phyloP scores from a whole-genome alignment of 2,888 invertebrate genomes.

The Acanthacorydalis orientalis region DNA sequence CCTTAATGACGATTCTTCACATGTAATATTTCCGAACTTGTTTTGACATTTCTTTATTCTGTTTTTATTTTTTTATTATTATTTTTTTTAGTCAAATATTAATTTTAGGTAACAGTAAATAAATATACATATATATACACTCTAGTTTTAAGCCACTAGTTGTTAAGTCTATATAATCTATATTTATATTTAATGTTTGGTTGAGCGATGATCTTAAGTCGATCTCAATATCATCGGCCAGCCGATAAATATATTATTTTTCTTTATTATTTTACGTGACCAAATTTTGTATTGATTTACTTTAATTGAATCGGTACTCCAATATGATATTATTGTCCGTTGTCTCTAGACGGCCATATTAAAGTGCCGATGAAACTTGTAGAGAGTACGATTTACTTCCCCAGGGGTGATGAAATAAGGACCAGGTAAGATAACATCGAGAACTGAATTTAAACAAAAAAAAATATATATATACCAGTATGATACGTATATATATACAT shows the following conservation, averaged over 20 bases:
- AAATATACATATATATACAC: too few species aligned
- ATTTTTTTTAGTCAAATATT: too few species aligned
- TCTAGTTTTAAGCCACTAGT: too few species aligned
- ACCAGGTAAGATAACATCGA: not conserved
- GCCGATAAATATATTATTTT: not conserved
- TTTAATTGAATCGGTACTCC: slow-evolving; percentile 2
- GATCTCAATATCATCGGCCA: not conserved
- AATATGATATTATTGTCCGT: slow-evolving; percentile 19
- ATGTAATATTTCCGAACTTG: too few species aligned
- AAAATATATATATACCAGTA: not conserved
- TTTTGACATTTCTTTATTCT: too few species aligned
- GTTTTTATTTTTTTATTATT: too few species aligned
- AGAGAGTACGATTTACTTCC: slow-evolving; percentile 16
- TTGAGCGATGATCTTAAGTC: not conserved
- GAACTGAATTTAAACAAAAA: too few species aligned
- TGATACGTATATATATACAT: not conserved
- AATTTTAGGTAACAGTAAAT: too few species aligned
- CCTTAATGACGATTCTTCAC: too few species aligned
- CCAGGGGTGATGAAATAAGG: not conserved
- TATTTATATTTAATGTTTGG: not conserved
- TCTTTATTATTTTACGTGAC: not conserved
- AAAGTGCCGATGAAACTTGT: slow-evolving; percentile 19
- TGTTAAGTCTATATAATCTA: not conserved
- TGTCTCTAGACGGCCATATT: slow-evolving; percentile 50
- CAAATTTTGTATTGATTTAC: not conserved